These are phyloP conservation scores for Zaprionus vittiger DNA, from an alignment of 1,140 invertebrate species.

Conservation along the genomic window DNA sequence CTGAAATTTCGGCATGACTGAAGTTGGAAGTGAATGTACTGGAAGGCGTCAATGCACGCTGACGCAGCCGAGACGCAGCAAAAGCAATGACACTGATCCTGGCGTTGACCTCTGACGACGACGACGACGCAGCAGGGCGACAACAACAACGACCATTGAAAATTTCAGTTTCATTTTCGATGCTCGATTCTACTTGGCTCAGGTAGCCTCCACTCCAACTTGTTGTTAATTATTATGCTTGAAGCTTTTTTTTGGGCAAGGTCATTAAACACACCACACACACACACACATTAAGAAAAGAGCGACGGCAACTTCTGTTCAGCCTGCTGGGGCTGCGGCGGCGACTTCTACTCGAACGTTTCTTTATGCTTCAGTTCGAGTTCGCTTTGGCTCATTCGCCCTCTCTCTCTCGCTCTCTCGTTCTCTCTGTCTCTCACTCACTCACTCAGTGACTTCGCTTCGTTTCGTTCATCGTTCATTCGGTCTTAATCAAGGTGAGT, in stretches of 20 bases:
- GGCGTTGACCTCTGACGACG: constrained; percentile 60
- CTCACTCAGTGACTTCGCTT: neutral
- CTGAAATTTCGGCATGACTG: constrained; percentile 17
- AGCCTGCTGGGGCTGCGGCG: constrained; percentile 21
- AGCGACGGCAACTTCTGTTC: constrained; percentile 45
- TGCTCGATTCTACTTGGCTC: constrained; percentile 72
- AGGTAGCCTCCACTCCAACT: constrained; percentile 55
- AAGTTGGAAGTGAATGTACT: constrained; percentile 56
- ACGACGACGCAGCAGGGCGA: neutral
- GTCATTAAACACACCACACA: constrained; percentile 61
- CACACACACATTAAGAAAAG: constrained; percentile 22
- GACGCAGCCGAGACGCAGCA: constrained; percentile 21
- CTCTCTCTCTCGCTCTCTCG: neutral
- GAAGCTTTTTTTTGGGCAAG: constrained; percentile 77
- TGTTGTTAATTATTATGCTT: constrained; percentile 80
- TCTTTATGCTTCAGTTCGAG: constrained; percentile 61
- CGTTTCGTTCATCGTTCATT: constrained; percentile 61
- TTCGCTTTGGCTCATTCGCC: neutral
- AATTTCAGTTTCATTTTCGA: constrained; percentile 66
- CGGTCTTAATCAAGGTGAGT: constrained; percentile 84
- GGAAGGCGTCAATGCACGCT: constrained; percentile 53
- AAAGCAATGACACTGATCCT: constrained; percentile 69
- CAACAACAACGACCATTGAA: constrained; percentile 8
- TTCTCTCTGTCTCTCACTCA: neutral
- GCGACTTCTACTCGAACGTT: constrained; percentile 54